Conservation (phyloP, 1,140 invertebrate species). For the Diorhabda elongata region DNA sequence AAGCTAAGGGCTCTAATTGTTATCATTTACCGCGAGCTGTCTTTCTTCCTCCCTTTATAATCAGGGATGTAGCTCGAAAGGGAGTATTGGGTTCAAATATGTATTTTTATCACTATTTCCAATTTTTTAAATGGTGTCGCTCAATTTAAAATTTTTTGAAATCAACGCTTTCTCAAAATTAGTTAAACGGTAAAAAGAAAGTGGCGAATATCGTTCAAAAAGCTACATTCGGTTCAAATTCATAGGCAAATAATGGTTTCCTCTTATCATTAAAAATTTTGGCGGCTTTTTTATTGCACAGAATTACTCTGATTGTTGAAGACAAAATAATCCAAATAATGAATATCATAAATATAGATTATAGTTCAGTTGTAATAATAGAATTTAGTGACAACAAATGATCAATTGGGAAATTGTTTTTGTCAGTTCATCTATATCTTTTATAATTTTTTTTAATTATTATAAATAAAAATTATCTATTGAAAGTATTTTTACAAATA, state of each 20-base stretch:
- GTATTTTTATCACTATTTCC: conserved; percentile 6
- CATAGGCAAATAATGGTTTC: too few relatives aligned
- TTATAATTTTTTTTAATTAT: too few relatives aligned
- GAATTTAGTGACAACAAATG: too few relatives aligned
- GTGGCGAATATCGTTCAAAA: background rate
- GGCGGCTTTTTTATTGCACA: background rate
- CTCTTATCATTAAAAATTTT: too few relatives aligned
- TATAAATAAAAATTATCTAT: too few relatives aligned
- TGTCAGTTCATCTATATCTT: too few relatives aligned
- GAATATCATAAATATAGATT: too few relatives aligned
- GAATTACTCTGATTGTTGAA: background rate
- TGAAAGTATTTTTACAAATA: too few relatives aligned
- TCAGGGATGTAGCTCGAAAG: background rate
- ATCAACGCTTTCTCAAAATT: background rate
- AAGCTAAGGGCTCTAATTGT: conserved; percentile 36
- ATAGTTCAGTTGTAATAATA: too few relatives aligned
- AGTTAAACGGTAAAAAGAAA: background rate
- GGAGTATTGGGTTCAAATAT: conserved; percentile 8
- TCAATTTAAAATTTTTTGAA: background rate
- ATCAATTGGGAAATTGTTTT: too few relatives aligned
- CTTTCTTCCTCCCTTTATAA: conserved; percentile 7
- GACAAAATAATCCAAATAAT: too few relatives aligned
- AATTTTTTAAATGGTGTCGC: background rate
- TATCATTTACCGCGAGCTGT: conserved; percentile 28
- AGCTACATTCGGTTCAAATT: too few relatives aligned